Percentiles rank a stretch among this genome's conserved stretches.
These are phyloP conservation scores for Eurypyga helias DNA, from an alignment of 2,113 vertebrate species.

Conservation along the genomic window DNA sequence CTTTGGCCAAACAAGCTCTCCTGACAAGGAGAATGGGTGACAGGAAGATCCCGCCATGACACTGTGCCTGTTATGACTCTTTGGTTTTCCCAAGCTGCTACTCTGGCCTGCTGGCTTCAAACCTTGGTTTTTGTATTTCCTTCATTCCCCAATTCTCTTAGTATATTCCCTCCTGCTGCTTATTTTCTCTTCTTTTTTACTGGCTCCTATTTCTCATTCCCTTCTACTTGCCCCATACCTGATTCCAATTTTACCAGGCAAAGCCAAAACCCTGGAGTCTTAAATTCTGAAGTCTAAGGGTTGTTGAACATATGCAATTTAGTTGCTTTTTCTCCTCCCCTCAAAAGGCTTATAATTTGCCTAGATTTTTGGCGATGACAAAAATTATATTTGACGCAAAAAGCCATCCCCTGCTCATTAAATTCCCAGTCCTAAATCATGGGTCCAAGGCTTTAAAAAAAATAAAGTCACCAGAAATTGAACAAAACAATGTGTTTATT, in stretches of 20 bases:
- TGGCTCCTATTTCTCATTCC: background rate
- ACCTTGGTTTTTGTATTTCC: background rate
- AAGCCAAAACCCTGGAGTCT: background rate
- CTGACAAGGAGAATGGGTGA: background rate
- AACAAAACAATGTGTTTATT: conserved; percentile 69
- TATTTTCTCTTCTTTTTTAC: background rate
- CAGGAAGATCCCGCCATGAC: no score
- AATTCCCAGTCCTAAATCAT: conserved; percentile 35
- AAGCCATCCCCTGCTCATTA: conserved; percentile 29
- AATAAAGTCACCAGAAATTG: conserved; percentile 48
- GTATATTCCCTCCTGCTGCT: background rate
- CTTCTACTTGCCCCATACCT: background rate
- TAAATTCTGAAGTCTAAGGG: conserved; percentile 22
- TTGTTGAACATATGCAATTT: conserved; percentile 51
- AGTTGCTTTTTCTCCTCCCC: conserved; percentile 13
- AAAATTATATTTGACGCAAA: conserved; percentile 56
- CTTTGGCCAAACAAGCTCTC: background rate
- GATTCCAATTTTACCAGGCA: conserved; percentile 1
- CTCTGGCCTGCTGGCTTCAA: background rate
- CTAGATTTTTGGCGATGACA: conserved; percentile 22
- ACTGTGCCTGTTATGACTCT: background rate
- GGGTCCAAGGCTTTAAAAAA: background rate
- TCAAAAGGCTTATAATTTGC: conserved; percentile 52
- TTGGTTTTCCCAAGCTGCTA: background rate
- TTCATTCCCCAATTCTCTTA: background rate